Conservation (phyloP, 2,113 vertebrate genomes). For the Canis aureus region DNA sequence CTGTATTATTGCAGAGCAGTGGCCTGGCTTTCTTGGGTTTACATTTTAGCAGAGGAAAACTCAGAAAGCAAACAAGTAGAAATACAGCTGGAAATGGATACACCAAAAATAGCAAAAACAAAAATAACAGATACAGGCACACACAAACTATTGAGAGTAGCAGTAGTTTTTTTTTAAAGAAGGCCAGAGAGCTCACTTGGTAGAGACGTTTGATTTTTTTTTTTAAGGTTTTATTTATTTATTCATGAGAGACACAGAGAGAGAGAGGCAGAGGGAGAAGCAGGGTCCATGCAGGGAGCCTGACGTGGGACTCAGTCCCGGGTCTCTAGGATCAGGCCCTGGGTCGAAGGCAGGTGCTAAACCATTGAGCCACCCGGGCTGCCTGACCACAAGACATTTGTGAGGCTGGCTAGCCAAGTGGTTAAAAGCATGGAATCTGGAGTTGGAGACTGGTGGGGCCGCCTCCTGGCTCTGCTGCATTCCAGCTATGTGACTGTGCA, state of each 20-base stretch:
- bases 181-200: background rate
- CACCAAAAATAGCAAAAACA: background rate
- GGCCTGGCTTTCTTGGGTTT: background rate
- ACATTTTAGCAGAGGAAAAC: background rate
- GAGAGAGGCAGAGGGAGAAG: too few species aligned
- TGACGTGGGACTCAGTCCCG: too few species aligned
- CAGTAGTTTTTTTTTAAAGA: background rate
- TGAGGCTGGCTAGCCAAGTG: background rate
- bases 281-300: too few species aligned
- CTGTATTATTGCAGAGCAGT: background rate
- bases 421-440: background rate
- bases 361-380: too few species aligned
- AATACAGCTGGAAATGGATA: background rate
- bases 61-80: background rate
- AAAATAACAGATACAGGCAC: background rate
- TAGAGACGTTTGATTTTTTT: background rate
- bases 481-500: background rate
- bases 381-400: background rate
- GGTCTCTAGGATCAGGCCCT: too few species aligned
- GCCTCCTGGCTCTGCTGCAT: background rate
- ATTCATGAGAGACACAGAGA: too few species aligned
- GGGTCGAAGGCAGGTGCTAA: too few species aligned
- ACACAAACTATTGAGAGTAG: background rate
- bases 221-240: too few species aligned
- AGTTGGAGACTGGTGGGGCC: background rate